Percentiles rank a stretch among this genome's conserved stretches.
phyloP scores from a whole-genome alignment of 2,113 vertebrate genomes.

The Eulemur rufifrons region DNA sequence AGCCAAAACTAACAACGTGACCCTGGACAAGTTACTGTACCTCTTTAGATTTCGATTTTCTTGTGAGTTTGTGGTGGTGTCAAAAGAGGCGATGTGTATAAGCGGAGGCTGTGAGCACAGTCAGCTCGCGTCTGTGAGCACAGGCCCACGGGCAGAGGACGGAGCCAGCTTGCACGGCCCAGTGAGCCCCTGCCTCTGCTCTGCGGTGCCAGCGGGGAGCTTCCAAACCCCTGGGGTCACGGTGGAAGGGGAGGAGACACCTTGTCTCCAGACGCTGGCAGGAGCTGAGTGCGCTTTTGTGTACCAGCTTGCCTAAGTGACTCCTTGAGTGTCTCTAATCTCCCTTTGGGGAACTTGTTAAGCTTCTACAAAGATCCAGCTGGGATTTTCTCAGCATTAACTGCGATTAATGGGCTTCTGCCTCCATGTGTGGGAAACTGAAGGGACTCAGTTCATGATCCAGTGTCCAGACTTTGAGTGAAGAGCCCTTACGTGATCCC shows the following conservation, averaged over 20 bases:
- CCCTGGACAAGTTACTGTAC: background rate
- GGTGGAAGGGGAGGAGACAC: background rate
- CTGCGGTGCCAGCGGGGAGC: accelerated
- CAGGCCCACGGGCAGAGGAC: accelerated
- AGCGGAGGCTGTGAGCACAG: background rate
- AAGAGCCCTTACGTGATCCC: background rate
- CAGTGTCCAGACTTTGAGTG: background rate
- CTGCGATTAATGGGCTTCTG: background rate
- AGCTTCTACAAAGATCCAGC: background rate
- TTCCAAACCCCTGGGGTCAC: background rate
- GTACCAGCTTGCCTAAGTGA: background rate
- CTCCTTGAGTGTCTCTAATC: background rate
- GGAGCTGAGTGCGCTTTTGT: background rate
- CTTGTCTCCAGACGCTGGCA: background rate
- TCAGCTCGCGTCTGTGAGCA: accelerated
- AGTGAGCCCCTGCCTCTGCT: background rate
- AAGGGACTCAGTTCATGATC: background rate
- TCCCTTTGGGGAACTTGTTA: constrained; percentile 34
- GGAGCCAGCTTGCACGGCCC: background rate
- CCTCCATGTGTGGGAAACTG: background rate
- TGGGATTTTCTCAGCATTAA: background rate
- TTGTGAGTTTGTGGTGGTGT: background rate
- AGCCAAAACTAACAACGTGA: background rate
- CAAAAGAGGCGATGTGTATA: background rate
- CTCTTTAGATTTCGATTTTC: background rate